Percentiles rank a stretch among this genome's conserved stretches.
Conservation (phyloP, 2,113 vertebrate species). For the Peucedramus taeniatus region DNA sequence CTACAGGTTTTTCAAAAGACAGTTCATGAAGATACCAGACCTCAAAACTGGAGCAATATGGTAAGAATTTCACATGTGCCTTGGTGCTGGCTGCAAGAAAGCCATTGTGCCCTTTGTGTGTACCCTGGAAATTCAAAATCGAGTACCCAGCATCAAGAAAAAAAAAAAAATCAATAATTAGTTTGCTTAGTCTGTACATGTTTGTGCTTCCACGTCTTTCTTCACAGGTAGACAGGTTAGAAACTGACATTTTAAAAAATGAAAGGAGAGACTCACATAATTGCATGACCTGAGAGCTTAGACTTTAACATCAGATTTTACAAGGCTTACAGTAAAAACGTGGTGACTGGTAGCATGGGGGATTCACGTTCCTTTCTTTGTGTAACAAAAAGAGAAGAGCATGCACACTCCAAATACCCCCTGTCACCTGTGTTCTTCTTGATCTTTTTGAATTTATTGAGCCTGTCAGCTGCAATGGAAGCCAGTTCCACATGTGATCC, state of each 20-base stretch:
- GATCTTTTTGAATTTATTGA: constrained; percentile 48
- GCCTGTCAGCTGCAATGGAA: constrained; percentile 20
- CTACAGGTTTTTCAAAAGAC: background rate
- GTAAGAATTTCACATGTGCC: background rate
- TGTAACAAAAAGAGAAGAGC: background rate
- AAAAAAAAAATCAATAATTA: background rate
- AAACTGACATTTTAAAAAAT: constrained; percentile 24
- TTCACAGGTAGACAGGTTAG: background rate
- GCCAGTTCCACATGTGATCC: constrained; percentile 6
- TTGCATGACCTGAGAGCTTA: background rate
- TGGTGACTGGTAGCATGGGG: background rate
- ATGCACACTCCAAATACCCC: background rate
- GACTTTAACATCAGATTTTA: constrained; percentile 28
- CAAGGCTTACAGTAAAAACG: background rate
- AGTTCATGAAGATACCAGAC: background rate
- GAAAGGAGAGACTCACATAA: constrained; percentile 1
- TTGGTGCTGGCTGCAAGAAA: background rate
- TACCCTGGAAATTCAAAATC: background rate
- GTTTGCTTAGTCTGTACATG: background rate
- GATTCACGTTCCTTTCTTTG: background rate
- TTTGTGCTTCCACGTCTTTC: background rate
- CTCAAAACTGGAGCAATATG: background rate
- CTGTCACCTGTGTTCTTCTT: constrained; percentile 4
- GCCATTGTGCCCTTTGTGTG: background rate
- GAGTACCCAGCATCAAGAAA: background rate